A percentile compares a stretch with the other conserved stretches of the same genome.
Evolutionary conservation across 2,797 vertebrate species (phyloP).

Genomic region (Microctenopoma steveboyesi): DNA sequence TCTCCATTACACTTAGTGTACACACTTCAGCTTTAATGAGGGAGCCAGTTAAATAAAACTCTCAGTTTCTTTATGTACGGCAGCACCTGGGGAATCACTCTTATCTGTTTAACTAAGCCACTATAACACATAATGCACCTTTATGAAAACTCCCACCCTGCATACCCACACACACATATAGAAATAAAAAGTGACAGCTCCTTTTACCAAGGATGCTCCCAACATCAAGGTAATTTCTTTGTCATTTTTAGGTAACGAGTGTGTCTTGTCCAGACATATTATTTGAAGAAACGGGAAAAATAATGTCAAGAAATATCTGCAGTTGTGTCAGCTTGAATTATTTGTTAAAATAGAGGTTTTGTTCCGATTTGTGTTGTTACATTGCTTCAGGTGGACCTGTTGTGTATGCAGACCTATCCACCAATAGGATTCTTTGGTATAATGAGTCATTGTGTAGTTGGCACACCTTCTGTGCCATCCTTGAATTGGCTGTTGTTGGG

Average conservation of each 20-base stretch:
- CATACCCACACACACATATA: neutral
- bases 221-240: neutral
- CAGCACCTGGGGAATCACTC: constrained; percentile 50
- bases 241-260: neutral
- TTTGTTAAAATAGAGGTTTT: constrained; percentile 21
- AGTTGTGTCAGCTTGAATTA: neutral
- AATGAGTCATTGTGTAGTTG: constrained; percentile 55
- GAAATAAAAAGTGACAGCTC: constrained; percentile 13
- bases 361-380: constrained; percentile 15
- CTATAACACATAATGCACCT: constrained; percentile 50
- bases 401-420: constrained; percentile 7
- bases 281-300: neutral
- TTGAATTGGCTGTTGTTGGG: constrained; percentile 57
- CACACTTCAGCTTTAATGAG: constrained; percentile 70
- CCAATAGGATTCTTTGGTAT: constrained; percentile 45
- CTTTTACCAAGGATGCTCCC: constrained; percentile 3
- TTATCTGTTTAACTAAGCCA: constrained; percentile 60
- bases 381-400: constrained; percentile 27
- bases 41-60: constrained; percentile 61
- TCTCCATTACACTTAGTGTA: constrained; percentile 63
- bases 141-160: constrained; percentile 31
- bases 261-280: constrained; percentile 4
- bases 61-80: constrained; percentile 32
- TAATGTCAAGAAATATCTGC: neutral
- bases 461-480: constrained; percentile 49